phyloP scores from a whole-genome alignment of 2,888 invertebrate species.

The Agonum fuliginosum region DNA sequence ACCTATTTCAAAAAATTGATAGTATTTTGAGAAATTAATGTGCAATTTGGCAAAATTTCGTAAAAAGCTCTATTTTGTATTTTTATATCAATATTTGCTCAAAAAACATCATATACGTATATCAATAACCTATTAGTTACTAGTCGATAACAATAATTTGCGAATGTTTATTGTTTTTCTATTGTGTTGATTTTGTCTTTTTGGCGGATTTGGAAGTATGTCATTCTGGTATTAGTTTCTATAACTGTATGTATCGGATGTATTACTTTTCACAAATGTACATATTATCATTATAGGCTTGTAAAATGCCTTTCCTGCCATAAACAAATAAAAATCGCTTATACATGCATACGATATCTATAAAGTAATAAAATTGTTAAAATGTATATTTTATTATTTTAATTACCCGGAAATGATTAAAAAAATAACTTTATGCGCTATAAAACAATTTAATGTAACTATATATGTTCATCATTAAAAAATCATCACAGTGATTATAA shows the following conservation, averaged over 20 bases:
- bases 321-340: conserved; percentile 28
- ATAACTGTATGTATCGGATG: background rate
- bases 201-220: background rate
- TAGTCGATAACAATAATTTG: background rate
- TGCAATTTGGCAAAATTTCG: too few species aligned
- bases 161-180: too few species aligned
- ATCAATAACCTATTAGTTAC: too few species aligned
- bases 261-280: background rate
- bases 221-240: background rate
- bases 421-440: conserved; percentile 13
- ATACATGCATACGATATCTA: conserved; percentile 1
- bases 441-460: conserved; percentile 17
- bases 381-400: conserved; percentile 38
- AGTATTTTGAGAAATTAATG: too few species aligned
- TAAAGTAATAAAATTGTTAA: conserved; percentile 38
- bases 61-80: background rate
- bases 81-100: too few species aligned
- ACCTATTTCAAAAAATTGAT: too few species aligned
- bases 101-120: too few species aligned
- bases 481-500: too few species aligned
- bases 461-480: background rate
- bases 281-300: conserved; percentile 11
- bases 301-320: conserved; percentile 26
- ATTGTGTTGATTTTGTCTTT: background rate
- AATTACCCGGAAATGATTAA: conserved; percentile 22